Conservation (phyloP, 2,797 vertebrate genomes). For the Gouania willdenowi region DNA sequence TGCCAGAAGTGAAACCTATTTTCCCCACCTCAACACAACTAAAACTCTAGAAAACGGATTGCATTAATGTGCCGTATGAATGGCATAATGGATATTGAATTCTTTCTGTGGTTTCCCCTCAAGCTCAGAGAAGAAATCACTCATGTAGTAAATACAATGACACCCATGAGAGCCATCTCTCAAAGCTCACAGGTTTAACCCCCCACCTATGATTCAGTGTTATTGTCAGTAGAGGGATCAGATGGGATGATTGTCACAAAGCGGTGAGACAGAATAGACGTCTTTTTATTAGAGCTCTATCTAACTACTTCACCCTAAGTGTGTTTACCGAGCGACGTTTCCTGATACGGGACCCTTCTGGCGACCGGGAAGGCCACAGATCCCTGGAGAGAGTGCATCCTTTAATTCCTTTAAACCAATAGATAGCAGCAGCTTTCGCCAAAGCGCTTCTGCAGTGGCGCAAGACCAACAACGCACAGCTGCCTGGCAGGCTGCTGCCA, state of each 20-base stretch:
- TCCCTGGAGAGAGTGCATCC: constrained; percentile 38
- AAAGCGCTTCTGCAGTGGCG: constrained; percentile 42
- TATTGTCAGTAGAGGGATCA: constrained; percentile 28
- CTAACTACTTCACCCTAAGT: constrained; percentile 7
- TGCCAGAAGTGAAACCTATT: constrained; percentile 48
- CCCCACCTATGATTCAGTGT: background rate
- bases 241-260: constrained; percentile 19
- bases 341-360: constrained; percentile 31
- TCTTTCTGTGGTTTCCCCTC: constrained; percentile 33
- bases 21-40: constrained; percentile 41
- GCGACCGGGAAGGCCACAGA: constrained; percentile 34
- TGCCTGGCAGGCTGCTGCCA: constrained; percentile 45
- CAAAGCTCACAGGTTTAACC: constrained; percentile 24
- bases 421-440: constrained; percentile 40
- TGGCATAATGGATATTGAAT: constrained; percentile 59
- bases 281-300: constrained; percentile 1
- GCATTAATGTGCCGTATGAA: constrained; percentile 48
- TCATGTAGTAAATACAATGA: constrained; percentile 38
- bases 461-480: constrained; percentile 54
- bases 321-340: constrained; percentile 24
- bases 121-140: constrained; percentile 32
- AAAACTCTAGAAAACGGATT: constrained; percentile 59
- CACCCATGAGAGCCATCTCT: constrained; percentile 32
- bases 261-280: constrained; percentile 26
- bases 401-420: constrained; percentile 64